Percentiles rank a stretch among this genome's conserved stretches.
These are phyloP conservation scores for Philereme transversata DNA, from an alignment of 2,888 invertebrate species.

Conservation along the genomic window DNA sequence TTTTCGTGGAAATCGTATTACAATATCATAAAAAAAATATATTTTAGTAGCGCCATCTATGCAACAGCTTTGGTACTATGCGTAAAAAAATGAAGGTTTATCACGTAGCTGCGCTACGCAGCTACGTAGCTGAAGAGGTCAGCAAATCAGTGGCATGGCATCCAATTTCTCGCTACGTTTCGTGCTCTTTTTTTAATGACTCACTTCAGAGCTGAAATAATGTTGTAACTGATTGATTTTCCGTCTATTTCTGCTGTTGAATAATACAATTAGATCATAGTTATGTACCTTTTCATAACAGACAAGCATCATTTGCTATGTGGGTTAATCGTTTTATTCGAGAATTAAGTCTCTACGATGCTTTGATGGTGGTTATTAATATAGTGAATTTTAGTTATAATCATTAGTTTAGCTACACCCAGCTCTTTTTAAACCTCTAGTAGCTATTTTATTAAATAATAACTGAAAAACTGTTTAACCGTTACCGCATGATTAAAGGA, in stretches of 20 bases:
- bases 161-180: conserved; percentile 2
- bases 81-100: too few species aligned
- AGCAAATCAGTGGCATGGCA: background rate
- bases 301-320: conserved; percentile 33
- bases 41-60: conserved; percentile 4
- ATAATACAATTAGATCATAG: conserved; percentile 40
- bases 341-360: conserved; percentile 10
- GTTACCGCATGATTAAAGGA: too few species aligned
- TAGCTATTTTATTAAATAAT: too few species aligned
- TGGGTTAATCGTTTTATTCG: conserved; percentile 31
- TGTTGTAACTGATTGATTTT: conserved; percentile 38
- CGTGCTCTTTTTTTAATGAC: conserved; percentile 18
- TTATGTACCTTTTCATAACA: conserved; percentile 37
- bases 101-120: too few species aligned
- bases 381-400: too few species aligned
- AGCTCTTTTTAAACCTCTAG: too few species aligned
- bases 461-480: too few species aligned
- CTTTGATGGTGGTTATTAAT: background rate
- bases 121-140: background rate
- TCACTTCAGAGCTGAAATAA: conserved; percentile 28
- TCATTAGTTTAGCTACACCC: too few species aligned
- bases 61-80: too few species aligned
- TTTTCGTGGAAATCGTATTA: background rate
- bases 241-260: conserved; percentile 32
- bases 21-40: background rate